phyloP scores from a whole-genome alignment of 2,888 invertebrate species.

The Aporophyla nigra region DNA sequence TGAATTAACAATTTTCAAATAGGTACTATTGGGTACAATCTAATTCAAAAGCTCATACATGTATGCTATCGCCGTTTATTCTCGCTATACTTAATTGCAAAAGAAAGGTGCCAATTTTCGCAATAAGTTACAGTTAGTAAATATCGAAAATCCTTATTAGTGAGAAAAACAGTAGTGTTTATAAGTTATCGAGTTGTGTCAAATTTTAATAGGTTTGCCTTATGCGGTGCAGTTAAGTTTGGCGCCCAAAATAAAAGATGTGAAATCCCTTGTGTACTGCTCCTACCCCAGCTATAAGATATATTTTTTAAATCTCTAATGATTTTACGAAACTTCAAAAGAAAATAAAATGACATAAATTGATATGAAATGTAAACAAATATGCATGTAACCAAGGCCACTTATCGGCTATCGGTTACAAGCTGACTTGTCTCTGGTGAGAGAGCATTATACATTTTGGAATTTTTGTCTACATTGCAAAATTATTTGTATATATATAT shows the following conservation, averaged over 20 bases:
- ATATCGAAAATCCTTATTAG: conserved; percentile 48
- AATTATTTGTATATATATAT: conserved; percentile 56
- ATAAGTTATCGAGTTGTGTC: conserved; percentile 31
- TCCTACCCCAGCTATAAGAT: conserved; percentile 84
- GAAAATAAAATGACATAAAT: conserved; percentile 76
- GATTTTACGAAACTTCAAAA: conserved; percentile 82
- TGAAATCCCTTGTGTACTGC: conserved; percentile 84
- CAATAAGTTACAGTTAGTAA: conserved; percentile 49
- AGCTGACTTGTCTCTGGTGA: conserved; percentile 83
- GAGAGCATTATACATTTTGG: conserved; percentile 77
- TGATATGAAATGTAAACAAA: conserved; percentile 84
- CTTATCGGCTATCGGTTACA: conserved; percentile 84
- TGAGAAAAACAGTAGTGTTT: conserved; percentile 53
- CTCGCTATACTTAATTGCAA: conserved; percentile 52
- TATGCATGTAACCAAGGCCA: conserved; percentile 89
- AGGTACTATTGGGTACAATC: conserved; percentile 56
- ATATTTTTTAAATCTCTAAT: conserved; percentile 83
- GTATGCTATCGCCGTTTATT: conserved; percentile 46
- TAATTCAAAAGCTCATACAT: conserved; percentile 57
- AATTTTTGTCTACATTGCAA: conserved; percentile 72
- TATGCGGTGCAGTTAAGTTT: conserved; percentile 54
- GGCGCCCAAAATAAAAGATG: conserved; percentile 70
- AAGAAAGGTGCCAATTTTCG: conserved; percentile 58
- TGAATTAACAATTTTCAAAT: conserved; percentile 66
- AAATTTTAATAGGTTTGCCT: conserved; percentile 29